phyloP scores from a whole-genome alignment of 2,113 vertebrate genomes.

The Albula glossodonta region DNA sequence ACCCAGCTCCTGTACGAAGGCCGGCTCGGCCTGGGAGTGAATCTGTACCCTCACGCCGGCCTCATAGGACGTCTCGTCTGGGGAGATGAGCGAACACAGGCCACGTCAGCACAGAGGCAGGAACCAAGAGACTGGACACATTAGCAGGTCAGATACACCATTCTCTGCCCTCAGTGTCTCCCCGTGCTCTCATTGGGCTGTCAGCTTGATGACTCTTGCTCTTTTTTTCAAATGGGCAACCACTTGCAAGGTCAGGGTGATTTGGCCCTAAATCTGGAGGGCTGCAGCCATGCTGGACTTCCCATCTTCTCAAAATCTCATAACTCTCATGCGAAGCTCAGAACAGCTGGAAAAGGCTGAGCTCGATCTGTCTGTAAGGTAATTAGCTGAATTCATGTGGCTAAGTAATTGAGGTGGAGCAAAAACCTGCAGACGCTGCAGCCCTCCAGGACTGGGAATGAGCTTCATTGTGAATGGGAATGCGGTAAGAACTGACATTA shows the following conservation, averaged over 20 bases:
- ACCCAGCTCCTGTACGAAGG: slow-evolving; percentile 69
- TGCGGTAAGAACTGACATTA: not conserved
- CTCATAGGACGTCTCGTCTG: slow-evolving; percentile 73
- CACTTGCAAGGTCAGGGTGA: not conserved
- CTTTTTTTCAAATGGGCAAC: not conserved
- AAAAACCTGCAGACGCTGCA: slow-evolving; percentile 1
- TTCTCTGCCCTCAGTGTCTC: not conserved
- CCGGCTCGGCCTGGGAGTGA: slow-evolving; percentile 70
- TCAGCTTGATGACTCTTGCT: not conserved
- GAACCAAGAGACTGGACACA: slow-evolving; percentile 13
- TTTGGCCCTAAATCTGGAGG: not conserved
- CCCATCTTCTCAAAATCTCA: not conserved
- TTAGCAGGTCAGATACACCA: not conserved
- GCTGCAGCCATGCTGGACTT: not conserved
- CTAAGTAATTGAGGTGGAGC: slow-evolving; percentile 1
- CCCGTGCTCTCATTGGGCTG: not conserved
- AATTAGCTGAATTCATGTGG: not conserved
- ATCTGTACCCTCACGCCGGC: slow-evolving; percentile 72
- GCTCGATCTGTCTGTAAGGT: not conserved
- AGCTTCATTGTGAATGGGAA: not conserved
- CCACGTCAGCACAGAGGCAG: slow-evolving; percentile 41
- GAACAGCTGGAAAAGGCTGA: too few species aligned
- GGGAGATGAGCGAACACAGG: slow-evolving; percentile 55
- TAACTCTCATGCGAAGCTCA: too few species aligned
- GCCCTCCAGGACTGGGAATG: not conserved